These are phyloP conservation scores for Carollia perspicillata DNA, from an alignment of 2,113 vertebrate genomes.

Conservation along the genomic window DNA sequence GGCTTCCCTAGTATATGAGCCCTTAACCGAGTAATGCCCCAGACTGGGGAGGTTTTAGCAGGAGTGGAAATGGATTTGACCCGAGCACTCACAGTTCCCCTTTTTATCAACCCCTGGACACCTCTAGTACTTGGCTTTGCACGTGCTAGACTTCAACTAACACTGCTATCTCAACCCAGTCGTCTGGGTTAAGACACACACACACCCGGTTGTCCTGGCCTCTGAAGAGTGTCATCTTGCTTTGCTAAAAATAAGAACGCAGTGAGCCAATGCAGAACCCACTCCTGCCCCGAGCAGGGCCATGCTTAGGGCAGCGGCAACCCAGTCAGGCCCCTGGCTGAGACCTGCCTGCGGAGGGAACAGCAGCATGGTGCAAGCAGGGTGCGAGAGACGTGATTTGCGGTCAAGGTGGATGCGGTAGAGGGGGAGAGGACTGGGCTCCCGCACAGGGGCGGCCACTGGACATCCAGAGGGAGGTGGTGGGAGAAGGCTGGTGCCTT, in stretches of 20 bases:
- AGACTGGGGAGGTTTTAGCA: not conserved
- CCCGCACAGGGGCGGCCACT: not conserved
- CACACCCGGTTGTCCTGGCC: not conserved
- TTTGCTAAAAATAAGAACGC: slow-evolving; percentile 44
- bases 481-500: not conserved
- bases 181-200: not conserved
- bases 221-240: not conserved
- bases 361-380: not conserved
- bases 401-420: not conserved
- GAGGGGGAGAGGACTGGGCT: not conserved
- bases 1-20: not conserved
- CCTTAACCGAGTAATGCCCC: not conserved
- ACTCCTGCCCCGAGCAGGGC: not conserved
- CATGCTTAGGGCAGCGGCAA: not conserved
- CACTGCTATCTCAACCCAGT: not conserved
- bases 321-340: not conserved
- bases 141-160: not conserved
- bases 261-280: not conserved
- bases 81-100: not conserved
- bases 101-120: slow-evolving; percentile 1
- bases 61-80: not conserved
- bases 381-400: not conserved
- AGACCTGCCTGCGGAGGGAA: not conserved
- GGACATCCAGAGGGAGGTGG: not conserved
- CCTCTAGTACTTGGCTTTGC: not conserved